phyloP scores from a whole-genome alignment of 1,140 invertebrate genomes.

The Bombyx mori region ASM3026992v2 NC_085109.1:8647001-8647500 shows the following conservation, averaged over 20 bases:
- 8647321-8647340: constrained; percentile 8
- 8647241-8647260: constrained; percentile 16
- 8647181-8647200: constrained; percentile 23
- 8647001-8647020: constrained; percentile 25
- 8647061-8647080: background rate
- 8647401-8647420: too few relatives aligned
- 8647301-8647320: constrained; percentile 16
- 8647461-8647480: too few relatives aligned
- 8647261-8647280: constrained; percentile 26
- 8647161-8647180: constrained; percentile 38
- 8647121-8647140: constrained; percentile 22
- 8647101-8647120: constrained; percentile 16
- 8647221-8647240: constrained; percentile 14
- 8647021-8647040: constrained; percentile 18
- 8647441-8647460: too few relatives aligned
- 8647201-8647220: constrained; percentile 14
- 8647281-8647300: constrained; percentile 26
- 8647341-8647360: too few relatives aligned
- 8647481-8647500: too few relatives aligned
- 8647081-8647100: background rate
- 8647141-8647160: constrained; percentile 20
- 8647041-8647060: constrained; percentile 1
- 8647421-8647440: too few relatives aligned
- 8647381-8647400: too few relatives aligned
- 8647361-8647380: too few relatives aligned